Evolutionary conservation across 2,113 vertebrate species (phyloP).

Genomic region (Hydrolagus affinis): DNA sequence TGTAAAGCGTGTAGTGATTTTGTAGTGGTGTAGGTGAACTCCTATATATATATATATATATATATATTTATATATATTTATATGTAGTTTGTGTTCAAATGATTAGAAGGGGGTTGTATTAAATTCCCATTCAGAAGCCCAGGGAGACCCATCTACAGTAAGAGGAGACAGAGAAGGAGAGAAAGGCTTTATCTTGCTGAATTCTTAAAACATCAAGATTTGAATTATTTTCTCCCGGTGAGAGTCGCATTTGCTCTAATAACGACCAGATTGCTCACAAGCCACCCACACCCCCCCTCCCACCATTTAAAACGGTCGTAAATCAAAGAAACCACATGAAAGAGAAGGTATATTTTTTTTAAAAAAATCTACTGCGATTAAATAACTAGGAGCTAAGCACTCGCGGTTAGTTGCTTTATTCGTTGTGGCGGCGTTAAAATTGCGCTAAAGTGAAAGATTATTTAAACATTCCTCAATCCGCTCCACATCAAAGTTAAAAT

Average conservation of each 20-base stretch:
- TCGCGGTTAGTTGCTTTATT: not conserved
- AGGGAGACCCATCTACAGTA: not conserved
- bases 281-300: too few relatives aligned
- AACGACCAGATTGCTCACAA: not conserved
- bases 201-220: too few relatives aligned
- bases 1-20: too few relatives aligned
- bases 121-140: not conserved
- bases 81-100: too few relatives aligned
- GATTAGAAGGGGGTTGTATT: not conserved
- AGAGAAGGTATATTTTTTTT: not conserved
- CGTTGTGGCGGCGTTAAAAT: not conserved
- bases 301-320: not conserved
- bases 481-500: constrained; percentile 17
- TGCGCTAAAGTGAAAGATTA: not conserved
- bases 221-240: too few relatives aligned
- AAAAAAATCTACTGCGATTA: not conserved
- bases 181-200: too few relatives aligned
- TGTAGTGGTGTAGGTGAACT: too few relatives aligned
- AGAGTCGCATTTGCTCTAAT: not conserved
- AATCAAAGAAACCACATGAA: not conserved
- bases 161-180: not conserved
- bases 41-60: too few relatives aligned
- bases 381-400: not conserved
- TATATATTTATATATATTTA: too few relatives aligned
- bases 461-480: not conserved